Evolutionary conservation across 2,113 vertebrate species (phyloP).

Genomic region (Stomatorhinus ivindoensis): DNA sequence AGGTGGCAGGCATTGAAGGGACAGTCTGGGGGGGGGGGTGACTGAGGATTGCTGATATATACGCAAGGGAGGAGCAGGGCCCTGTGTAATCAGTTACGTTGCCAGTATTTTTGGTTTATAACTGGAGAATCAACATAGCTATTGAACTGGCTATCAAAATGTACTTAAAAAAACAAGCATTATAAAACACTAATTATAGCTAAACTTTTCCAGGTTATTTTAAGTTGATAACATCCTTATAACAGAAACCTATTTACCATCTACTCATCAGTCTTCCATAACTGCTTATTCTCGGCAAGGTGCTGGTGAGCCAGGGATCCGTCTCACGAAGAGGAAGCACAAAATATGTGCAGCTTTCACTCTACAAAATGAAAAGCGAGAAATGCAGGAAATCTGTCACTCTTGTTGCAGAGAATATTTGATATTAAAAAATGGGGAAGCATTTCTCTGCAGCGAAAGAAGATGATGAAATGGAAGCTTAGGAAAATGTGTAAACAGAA

Average conservation of each 20-base stretch:
- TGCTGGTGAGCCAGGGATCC: neutral
- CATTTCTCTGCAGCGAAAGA: constrained; percentile 26
- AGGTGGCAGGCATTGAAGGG: constrained; percentile 38
- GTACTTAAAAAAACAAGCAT: constrained; percentile 36
- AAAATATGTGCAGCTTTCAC: neutral
- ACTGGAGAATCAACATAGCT: constrained; percentile 30
- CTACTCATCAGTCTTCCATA: neutral
- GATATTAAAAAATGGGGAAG: neutral
- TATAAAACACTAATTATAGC: constrained; percentile 50
- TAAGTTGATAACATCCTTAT: neutral
- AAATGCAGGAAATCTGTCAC: neutral
- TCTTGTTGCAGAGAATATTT: neutral
- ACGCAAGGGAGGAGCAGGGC: constrained; percentile 26
- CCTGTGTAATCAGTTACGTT: constrained; percentile 39
- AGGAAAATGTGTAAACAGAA: constrained; percentile 48
- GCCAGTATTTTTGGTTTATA: constrained; percentile 40
- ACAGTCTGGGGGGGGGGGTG: constrained; percentile 16
- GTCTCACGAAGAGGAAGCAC: neutral
- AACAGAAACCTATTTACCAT: neutral
- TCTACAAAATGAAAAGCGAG: neutral
- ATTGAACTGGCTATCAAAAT: constrained; percentile 31
- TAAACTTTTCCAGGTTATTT: constrained; percentile 34
- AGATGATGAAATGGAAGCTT: constrained; percentile 36
- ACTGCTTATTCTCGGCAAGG: neutral
- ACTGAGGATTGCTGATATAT: neutral